phyloP scores from a whole-genome alignment of 1,140 invertebrate species.

The Ceratosolen fusciceps region DNA sequence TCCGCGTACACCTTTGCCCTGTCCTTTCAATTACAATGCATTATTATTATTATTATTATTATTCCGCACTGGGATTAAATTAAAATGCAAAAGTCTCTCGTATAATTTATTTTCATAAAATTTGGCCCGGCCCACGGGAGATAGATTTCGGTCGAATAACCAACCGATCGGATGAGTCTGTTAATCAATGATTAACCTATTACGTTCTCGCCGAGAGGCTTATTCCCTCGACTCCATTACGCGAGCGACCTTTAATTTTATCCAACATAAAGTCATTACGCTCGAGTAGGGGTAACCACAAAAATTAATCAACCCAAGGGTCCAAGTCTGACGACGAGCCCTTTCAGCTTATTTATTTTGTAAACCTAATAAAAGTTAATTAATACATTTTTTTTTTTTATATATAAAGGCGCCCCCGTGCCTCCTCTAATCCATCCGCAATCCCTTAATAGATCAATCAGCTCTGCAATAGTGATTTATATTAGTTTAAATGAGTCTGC shows the following conservation, averaged over 20 bases:
- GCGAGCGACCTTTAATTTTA: slow-evolving; percentile 32
- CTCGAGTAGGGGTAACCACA: slow-evolving; percentile 16
- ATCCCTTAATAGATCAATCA: neutral
- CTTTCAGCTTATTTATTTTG: neutral
- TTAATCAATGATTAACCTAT: slow-evolving; percentile 30
- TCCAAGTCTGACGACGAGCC: neutral
- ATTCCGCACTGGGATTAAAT: too few species aligned
- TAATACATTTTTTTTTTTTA: neutral
- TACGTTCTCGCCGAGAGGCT: slow-evolving; percentile 16
- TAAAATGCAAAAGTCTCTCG: too few species aligned
- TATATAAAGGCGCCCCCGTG: neutral
- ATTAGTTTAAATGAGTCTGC: neutral
- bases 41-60: too few species aligned
- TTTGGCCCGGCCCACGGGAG: neutral
- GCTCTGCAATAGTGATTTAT: neutral
- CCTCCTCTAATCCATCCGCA: neutral
- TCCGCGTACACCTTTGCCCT: too few species aligned
- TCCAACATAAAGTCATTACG: slow-evolving; percentile 29
- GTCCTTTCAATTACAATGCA: too few species aligned
- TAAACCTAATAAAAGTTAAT: slow-evolving; percentile 8
- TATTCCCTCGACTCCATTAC: slow-evolving; percentile 26
- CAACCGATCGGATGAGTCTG: slow-evolving; percentile 11
- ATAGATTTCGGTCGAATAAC: slow-evolving; percentile 12
- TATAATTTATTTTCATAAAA: too few species aligned
- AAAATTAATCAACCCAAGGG: slow-evolving; percentile 35